phyloP scores from a whole-genome alignment of 1,140 invertebrate genomes.

The Apis florea region DNA sequence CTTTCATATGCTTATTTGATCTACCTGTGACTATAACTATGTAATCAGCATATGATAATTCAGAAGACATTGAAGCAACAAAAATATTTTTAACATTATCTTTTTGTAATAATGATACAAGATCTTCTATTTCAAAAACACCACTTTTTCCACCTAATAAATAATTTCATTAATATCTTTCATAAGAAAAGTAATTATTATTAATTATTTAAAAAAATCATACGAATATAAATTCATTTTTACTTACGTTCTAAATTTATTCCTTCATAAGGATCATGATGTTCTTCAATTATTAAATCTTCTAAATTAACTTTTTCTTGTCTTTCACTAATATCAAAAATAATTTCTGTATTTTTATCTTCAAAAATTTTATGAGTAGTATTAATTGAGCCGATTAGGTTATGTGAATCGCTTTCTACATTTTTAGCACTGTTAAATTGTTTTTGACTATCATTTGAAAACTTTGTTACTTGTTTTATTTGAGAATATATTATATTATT shows the following conservation, averaged over 20 bases:
- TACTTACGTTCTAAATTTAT: conserved; percentile 81
- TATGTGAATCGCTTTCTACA: conserved; percentile 45
- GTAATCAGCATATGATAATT: conserved; percentile 90
- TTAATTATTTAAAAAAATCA: neutral
- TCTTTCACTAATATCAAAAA: conserved; percentile 86
- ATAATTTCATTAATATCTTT: conserved; percentile 41
- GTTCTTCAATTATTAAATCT: conserved; percentile 71
- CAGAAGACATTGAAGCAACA: conserved; percentile 87
- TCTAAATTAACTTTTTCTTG: conserved; percentile 76
- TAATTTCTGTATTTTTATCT: conserved; percentile 83
- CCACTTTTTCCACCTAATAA: conserved; percentile 88
- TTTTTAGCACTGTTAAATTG: conserved; percentile 14
- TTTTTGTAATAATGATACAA: conserved; percentile 87
- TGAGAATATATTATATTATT: conserved; percentile 39
- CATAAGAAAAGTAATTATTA: neutral
- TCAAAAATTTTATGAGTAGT: conserved; percentile 83
- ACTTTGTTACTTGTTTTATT: conserved; percentile 45
- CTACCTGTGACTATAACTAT: conserved; percentile 89
- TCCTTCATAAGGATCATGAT: conserved; percentile 75
- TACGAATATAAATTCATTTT: conserved; percentile 51
- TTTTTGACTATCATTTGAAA: conserved; percentile 37
- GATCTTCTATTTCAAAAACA: conserved; percentile 93
- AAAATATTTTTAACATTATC: conserved; percentile 92
- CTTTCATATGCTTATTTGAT: conserved; percentile 88
- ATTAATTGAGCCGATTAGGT: conserved; percentile 65